Conservation (phyloP, 1,140 invertebrate genomes). For the Anoplophora glabripennis region DNA sequence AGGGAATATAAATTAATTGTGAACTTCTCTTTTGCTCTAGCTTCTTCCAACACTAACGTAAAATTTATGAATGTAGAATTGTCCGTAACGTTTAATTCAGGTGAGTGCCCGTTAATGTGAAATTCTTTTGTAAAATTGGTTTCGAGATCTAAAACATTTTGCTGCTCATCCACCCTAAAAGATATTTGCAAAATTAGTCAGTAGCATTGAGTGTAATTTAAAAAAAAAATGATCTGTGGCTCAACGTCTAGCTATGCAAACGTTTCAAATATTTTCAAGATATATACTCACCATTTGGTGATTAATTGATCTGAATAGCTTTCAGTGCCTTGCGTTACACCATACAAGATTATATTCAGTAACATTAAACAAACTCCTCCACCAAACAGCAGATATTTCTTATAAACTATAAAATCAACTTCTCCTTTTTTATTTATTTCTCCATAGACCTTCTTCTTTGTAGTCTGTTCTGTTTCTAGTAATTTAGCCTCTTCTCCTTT, state of each 20-base stretch:
- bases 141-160: conserved; percentile 17
- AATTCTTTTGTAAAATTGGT: not conserved
- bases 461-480: not conserved
- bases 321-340: not conserved
- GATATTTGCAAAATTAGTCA: too few species aligned
- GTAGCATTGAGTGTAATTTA: too few species aligned
- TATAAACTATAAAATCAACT: conserved; percentile 5
- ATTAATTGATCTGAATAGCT: not conserved
- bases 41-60: conserved; percentile 3
- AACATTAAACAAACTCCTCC: conserved; percentile 6
- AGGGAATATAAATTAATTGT: not conserved
- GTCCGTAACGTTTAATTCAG: not conserved
- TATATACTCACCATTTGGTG: conserved; percentile 12
- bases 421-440: conserved; percentile 4
- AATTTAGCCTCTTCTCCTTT: not conserved
- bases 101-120: not conserved
- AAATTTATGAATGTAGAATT: not conserved
- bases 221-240: too few species aligned
- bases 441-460: not conserved
- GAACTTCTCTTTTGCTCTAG: conserved; percentile 2
- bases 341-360: not conserved
- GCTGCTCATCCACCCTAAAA: conserved; percentile 31
- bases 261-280: too few species aligned
- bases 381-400: conserved; percentile 8
- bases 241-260: too few species aligned